Evolutionary conservation across 2,888 invertebrate genomes (phyloP).

Genomic region (Brenthis ino): DNA sequence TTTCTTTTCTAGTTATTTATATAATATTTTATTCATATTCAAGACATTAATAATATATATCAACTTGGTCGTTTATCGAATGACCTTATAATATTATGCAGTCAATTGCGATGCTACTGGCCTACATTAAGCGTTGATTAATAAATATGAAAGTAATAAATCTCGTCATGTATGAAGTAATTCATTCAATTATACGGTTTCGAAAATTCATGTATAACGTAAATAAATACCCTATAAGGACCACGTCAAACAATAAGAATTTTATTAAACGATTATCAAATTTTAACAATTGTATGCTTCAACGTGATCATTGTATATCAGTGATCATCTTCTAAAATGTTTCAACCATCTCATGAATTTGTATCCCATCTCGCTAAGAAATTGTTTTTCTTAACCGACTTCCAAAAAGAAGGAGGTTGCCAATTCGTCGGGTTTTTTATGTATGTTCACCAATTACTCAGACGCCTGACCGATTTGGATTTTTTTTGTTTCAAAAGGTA

Average conservation of each 20-base stretch:
- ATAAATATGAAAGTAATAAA: conserved; percentile 9
- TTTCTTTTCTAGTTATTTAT: not conserved
- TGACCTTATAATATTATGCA: conserved; percentile 13
- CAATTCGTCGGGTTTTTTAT: no score
- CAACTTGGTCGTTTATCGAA: not conserved
- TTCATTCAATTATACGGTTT: not conserved
- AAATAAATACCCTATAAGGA: not conserved
- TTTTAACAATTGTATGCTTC: no score
- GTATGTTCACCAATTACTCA: no score
- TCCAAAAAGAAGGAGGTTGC: no score
- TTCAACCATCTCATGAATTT: no score
- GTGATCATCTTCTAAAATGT: no score
- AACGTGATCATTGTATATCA: no score
- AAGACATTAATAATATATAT: conserved; percentile 1
- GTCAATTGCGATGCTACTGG: conserved; percentile 5
- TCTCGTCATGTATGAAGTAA: not conserved
- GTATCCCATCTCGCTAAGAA: no score
- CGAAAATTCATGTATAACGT: not conserved
- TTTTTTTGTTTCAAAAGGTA: no score
- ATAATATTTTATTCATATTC: not conserved
- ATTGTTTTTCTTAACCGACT: no score
- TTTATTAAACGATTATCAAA: no score
- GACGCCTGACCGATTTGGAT: no score
- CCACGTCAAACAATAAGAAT: not conserved
- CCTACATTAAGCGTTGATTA: conserved; percentile 16